Conservation (phyloP, 92 coral and sea anemone species). For the Parazoanthus darwini region DNA sequence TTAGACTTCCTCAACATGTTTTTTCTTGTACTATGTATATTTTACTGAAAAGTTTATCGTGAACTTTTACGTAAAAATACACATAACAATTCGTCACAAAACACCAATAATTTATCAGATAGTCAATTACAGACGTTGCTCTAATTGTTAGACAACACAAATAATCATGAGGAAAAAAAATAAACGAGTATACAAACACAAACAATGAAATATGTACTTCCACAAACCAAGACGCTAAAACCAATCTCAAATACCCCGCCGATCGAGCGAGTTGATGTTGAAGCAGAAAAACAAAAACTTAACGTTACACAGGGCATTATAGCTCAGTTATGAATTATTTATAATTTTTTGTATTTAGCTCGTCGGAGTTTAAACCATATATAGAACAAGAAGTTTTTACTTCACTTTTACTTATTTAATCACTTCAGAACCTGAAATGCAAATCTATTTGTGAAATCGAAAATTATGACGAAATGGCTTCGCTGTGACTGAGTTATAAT, state of each 20-base stretch:
- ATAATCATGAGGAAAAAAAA: neutral
- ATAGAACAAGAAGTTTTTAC: neutral
- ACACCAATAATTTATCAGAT: neutral
- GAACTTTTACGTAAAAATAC: neutral
- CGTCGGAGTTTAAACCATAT: neutral
- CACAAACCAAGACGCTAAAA: neutral
- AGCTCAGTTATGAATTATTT: constrained; percentile 30
- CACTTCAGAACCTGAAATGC: neutral
- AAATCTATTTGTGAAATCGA: neutral
- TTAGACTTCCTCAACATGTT: neutral
- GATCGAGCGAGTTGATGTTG: neutral
- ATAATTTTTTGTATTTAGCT: constrained; percentile 7
- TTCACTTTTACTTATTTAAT: neutral
- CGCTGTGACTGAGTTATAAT: neutral
- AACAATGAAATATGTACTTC: no score
- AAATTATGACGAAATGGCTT: neutral
- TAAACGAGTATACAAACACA: neutral
- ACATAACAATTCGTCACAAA: constrained; percentile 10
- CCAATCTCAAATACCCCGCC: neutral
- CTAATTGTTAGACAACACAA: neutral
- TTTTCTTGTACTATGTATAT: neutral
- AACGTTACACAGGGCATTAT: neutral
- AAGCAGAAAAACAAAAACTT: neutral
- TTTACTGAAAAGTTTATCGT: neutral
- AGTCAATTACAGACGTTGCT: neutral